These are phyloP conservation scores for Geophilus truncorum DNA, from an alignment of 2,888 invertebrate species.

Conservation along the genomic window DNA sequence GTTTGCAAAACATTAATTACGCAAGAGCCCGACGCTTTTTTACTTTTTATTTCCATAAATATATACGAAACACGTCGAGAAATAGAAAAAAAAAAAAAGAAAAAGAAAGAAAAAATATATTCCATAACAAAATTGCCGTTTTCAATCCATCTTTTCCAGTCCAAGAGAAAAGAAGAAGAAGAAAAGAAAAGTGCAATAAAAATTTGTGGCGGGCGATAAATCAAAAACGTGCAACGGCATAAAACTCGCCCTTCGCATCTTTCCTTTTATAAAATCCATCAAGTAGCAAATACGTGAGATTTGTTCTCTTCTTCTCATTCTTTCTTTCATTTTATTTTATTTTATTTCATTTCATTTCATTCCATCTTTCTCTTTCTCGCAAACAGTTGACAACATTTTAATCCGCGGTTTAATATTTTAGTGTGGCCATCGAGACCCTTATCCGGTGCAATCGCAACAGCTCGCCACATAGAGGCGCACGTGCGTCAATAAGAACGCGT, in stretches of 20 bases:
- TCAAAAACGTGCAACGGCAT: constrained; percentile 25
- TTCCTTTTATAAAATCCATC: not conserved
- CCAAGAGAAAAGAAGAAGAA: constrained; percentile 3
- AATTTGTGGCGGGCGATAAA: constrained; percentile 25
- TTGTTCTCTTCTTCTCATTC: not conserved
- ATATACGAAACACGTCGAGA: too few species aligned
- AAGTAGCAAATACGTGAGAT: not conserved
- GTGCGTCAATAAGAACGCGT: not conserved
- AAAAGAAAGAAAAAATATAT: not conserved
- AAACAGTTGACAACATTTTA: not conserved
- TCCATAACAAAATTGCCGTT: constrained; percentile 13
- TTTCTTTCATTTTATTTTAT: too few species aligned
- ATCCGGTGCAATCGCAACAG: not conserved
- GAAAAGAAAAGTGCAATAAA: constrained; percentile 11
- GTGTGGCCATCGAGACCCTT: not conserved
- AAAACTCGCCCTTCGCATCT: not conserved
- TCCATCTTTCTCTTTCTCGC: not conserved
- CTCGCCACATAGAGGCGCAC: constrained; percentile 2
- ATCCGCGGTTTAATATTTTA: constrained; percentile 23
- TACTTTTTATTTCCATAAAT: too few species aligned
- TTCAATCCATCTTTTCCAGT: constrained; percentile 28
- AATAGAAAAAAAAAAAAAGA: not conserved
- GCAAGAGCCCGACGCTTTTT: too few species aligned
- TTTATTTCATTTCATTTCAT: too few species aligned
- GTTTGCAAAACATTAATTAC: too few species aligned